phyloP scores from a whole-genome alignment of 2,888 invertebrate species.

The Metopia argyrocephala region DNA sequence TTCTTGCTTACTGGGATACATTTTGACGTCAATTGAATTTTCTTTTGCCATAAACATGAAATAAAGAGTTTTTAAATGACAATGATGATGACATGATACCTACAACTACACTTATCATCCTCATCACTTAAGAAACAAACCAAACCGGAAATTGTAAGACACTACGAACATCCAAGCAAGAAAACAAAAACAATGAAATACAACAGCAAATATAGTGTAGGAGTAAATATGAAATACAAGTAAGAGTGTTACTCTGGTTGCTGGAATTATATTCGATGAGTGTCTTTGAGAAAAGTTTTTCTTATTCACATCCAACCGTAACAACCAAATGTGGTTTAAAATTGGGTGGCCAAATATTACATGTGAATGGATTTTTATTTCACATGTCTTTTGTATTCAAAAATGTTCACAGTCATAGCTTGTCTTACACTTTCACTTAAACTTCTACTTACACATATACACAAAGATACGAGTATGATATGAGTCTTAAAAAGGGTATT shows the following conservation, averaged over 20 bases:
- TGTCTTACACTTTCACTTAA: background rate
- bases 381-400: constrained; percentile 46
- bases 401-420: background rate
- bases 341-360: background rate
- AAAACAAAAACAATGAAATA: background rate
- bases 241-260: constrained; percentile 52
- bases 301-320: background rate
- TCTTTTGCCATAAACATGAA: background rate
- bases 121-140: background rate
- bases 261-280: constrained; percentile 41
- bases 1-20: too few relatives aligned
- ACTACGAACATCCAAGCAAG: background rate
- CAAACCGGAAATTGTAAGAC: constrained; percentile 14
- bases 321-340: background rate
- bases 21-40: too few relatives aligned
- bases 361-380: constrained; percentile 30
- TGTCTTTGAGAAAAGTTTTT: constrained; percentile 31
- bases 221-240: constrained; percentile 12
- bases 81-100: constrained; percentile 52
- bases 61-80: constrained; percentile 37
- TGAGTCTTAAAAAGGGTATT: background rate
- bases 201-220: too few relatives aligned
- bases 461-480: constrained; percentile 1
- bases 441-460: constrained; percentile 1
- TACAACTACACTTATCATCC: constrained; percentile 5